phyloP scores from a whole-genome alignment of 1,140 invertebrate genomes.

The Ceratina japonica region DNA sequence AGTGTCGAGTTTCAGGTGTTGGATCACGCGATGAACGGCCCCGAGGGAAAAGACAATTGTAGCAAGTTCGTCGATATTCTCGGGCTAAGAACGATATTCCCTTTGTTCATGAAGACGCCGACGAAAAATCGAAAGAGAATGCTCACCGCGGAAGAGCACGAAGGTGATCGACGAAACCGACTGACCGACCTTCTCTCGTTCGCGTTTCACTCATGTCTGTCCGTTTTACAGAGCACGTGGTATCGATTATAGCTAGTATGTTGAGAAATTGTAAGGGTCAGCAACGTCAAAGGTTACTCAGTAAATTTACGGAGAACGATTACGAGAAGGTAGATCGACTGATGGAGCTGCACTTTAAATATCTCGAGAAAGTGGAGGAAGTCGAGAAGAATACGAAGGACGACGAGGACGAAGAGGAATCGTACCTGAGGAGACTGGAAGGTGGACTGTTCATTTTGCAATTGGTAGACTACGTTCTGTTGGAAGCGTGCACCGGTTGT shows the following conservation, averaged over 20 bases:
- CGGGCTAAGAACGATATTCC: constrained; percentile 97
- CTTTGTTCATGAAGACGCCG: constrained; percentile 99
- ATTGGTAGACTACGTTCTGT: constrained; percentile 96
- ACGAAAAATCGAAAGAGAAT: constrained; percentile 91
- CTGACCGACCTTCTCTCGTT: neutral
- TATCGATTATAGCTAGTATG: constrained; percentile 96
- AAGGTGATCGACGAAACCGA: constrained; percentile 82
- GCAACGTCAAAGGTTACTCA: constrained; percentile 93
- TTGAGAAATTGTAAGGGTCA: constrained; percentile 94
- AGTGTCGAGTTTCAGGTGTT: constrained; percentile 82
- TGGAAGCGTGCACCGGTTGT: constrained; percentile 92
- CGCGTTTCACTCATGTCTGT: neutral
- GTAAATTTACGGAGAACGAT: constrained; percentile 99
- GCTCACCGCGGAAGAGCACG: constrained; percentile 93
- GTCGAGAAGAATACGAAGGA: constrained; percentile 87
- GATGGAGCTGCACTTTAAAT: constrained; percentile 98
- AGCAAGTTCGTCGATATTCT: constrained; percentile 99
- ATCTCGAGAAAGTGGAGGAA: constrained; percentile 94
- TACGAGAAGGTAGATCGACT: constrained; percentile 98
- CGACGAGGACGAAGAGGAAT: constrained; percentile 89
- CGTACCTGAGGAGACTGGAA: constrained; percentile 93
- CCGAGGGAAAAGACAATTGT: constrained; percentile 96
- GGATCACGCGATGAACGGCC: constrained; percentile 96
- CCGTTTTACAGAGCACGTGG: constrained; percentile 89
- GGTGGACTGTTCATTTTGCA: constrained; percentile 97